Base-by-base conservation (phyloP, 2,888 invertebrate species). In the Theodoxus fluviatilis region DNA sequence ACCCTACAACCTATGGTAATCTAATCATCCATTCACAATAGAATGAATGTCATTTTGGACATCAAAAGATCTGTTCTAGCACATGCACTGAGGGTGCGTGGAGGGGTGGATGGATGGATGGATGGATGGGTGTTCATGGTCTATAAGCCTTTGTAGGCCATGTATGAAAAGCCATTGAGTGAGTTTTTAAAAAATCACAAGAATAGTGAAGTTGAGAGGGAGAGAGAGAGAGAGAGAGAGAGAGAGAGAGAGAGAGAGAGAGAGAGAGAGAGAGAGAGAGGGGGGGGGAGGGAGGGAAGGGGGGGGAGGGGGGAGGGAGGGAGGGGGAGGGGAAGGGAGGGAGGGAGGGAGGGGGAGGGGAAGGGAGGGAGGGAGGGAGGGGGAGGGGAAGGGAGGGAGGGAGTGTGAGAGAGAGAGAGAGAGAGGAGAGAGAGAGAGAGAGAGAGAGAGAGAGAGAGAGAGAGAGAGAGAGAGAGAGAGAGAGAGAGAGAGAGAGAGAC, bases 261-360 rank as follows among this genome's bases (percentile, higher is more conserved):
- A 55, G 59, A 68, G 55, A 35, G 59, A 37, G 38, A 38, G 68
- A 38, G 40, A 38, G 40, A 59, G 28, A 37, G 28, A 68, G 38
- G 71, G 63, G 18, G 69, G 55, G 4, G 66, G 49, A 6, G 64
- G 68, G 37, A 68, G 55, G 18, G 68, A 52, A 31, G 71, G 66
- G 3, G 25, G 71, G 69, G 35, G 69, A 68, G n/a, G 63, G 22
- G 3, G 73, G 47, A 1, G 59, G 71, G 9, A 49, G 57, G 37
- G 73, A 69, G 15, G 59, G 68, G 38, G 67, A 71, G 33, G 49
- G 68, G 25, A 71, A 69, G 18, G 57, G 43, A 38, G 71, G 47
- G 49, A 71, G 67, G 35, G 67, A 71, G 67, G 68, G 67, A 47
- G 66, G 70, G 49, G 49, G 70, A 38, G 70, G 49, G 49, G 70